These are phyloP conservation scores for Nannoperca australis DNA, from an alignment of 2,797 vertebrate species.

Conservation along the genomic window DNA sequence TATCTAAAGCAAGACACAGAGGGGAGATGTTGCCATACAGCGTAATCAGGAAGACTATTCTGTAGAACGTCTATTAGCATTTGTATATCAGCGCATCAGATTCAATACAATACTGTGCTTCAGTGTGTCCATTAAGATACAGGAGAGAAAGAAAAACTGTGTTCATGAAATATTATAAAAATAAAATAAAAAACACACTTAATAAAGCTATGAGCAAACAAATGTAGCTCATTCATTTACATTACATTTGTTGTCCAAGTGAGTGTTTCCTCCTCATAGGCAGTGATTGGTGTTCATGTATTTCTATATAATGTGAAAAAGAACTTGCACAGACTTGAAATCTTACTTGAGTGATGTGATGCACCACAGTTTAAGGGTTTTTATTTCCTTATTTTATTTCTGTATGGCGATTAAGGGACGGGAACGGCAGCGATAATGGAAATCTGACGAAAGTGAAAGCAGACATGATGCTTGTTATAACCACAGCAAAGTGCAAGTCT, in stretches of 20 bases:
- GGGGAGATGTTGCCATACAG: not conserved
- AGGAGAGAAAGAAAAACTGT: not conserved
- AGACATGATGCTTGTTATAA: not conserved
- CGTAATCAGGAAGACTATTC: not conserved
- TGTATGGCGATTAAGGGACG: not conserved
- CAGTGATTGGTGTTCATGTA: not conserved
- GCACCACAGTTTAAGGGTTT: not conserved
- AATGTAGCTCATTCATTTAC: not conserved
- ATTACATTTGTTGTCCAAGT: not conserved
- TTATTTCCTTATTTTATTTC: not conserved
- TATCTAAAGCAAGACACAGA: slow-evolving; percentile 80
- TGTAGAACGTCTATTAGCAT: not conserved
- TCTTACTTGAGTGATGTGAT: not conserved
- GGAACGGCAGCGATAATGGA: not conserved
- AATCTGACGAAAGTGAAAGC: not conserved
- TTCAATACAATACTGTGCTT: not conserved
- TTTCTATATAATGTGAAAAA: not conserved
- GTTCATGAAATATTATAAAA: slow-evolving; percentile 1
- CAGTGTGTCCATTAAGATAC: not conserved
- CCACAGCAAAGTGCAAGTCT: not conserved
- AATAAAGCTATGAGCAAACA: not conserved
- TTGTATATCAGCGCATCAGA: not conserved
- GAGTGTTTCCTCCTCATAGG: not conserved
- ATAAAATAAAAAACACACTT: not conserved
- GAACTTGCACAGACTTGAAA: not conserved